phyloP scores from a whole-genome alignment of 2,797 vertebrate genomes.

The Pygocentrus nattereri region DNA sequence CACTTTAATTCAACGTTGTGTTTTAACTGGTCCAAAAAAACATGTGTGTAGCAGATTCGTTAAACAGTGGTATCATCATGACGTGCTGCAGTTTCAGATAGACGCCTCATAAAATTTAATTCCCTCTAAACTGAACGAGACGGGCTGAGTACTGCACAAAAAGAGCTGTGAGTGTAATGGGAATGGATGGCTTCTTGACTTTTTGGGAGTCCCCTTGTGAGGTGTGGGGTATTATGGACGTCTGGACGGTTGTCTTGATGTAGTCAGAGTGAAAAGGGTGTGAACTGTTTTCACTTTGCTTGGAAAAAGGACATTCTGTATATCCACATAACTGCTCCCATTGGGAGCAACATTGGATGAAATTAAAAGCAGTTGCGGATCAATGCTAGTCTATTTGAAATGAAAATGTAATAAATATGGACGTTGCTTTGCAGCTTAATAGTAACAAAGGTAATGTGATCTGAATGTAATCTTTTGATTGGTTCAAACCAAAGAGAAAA shows the following conservation, averaged over 20 bases:
- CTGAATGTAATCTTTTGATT: neutral
- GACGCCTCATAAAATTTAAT: slow-evolving; percentile 13
- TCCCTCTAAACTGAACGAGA: slow-evolving; percentile 12
- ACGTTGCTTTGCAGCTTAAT: slow-evolving; percentile 13
- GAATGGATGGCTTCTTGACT: slow-evolving; percentile 15
- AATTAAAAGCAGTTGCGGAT: slow-evolving; percentile 50
- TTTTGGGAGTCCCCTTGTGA: slow-evolving; percentile 31
- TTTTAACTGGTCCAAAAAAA: slow-evolving; percentile 39
- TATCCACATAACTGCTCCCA: slow-evolving; percentile 36
- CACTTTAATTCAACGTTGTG: slow-evolving; percentile 24
- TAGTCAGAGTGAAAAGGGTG: slow-evolving; percentile 22
- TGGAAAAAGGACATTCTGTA: slow-evolving; percentile 30
- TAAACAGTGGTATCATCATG: neutral
- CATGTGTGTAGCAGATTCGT: slow-evolving; percentile 44
- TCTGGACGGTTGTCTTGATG: slow-evolving; percentile 12
- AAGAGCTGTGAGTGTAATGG: slow-evolving; percentile 19
- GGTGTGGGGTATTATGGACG: slow-evolving; percentile 9
- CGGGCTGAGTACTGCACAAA: neutral
- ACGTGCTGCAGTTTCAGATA: neutral
- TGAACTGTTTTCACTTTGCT: slow-evolving; percentile 35
- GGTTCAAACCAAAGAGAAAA: slow-evolving; percentile 1
- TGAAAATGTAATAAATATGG: slow-evolving; percentile 7
- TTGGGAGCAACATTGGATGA: slow-evolving; percentile 36
- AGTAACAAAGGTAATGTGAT: neutral
- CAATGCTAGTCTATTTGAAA: slow-evolving; percentile 36